These are phyloP conservation scores for Desoria tigrina DNA, from an alignment of 2,888 invertebrate genomes.

Conservation along the genomic window DNA sequence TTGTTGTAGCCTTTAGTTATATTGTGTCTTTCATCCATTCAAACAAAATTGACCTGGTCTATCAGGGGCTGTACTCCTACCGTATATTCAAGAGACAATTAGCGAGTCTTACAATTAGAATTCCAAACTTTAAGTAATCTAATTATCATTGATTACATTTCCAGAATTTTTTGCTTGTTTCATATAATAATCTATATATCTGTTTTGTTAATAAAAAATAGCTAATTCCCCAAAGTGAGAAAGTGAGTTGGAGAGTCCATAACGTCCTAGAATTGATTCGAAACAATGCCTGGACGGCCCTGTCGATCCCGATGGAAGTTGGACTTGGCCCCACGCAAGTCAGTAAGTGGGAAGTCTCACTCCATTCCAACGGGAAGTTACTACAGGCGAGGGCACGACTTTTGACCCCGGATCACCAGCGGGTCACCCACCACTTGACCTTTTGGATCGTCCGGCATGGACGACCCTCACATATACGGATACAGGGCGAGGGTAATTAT, in stretches of 20 bases:
- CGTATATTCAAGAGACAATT: no score
- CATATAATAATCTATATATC: no score
- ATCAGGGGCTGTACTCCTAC: no score
- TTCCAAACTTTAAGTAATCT: no score
- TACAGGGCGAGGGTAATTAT: no score
- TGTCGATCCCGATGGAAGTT: slow-evolving; percentile 26
- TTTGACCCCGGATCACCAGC: slow-evolving; percentile 7
- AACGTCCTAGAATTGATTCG: slow-evolving; percentile 18
- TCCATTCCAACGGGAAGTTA: slow-evolving; percentile 11
- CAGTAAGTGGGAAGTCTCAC: slow-evolving; percentile 24
- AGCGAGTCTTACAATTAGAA: no score
- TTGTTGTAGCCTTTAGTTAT: no score
- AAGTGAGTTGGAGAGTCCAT: slow-evolving; percentile 29
- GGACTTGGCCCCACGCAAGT: slow-evolving; percentile 21
- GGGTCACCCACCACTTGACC: slow-evolving; percentile 28
- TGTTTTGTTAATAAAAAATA: no score
- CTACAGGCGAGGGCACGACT: slow-evolving; percentile 24
- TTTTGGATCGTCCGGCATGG: slow-evolving; percentile 9
- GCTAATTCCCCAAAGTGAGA: slow-evolving; percentile 30
- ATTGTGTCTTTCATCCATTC: no score
- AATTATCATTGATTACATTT: no score
- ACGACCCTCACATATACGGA: background rate
- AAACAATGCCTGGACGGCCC: slow-evolving; percentile 24
- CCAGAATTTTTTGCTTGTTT: no score
- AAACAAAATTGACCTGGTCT: no score